Base-by-base conservation (phyloP, 2,113 vertebrate species). In the Cryptomyrus ogoouensis region DNA sequence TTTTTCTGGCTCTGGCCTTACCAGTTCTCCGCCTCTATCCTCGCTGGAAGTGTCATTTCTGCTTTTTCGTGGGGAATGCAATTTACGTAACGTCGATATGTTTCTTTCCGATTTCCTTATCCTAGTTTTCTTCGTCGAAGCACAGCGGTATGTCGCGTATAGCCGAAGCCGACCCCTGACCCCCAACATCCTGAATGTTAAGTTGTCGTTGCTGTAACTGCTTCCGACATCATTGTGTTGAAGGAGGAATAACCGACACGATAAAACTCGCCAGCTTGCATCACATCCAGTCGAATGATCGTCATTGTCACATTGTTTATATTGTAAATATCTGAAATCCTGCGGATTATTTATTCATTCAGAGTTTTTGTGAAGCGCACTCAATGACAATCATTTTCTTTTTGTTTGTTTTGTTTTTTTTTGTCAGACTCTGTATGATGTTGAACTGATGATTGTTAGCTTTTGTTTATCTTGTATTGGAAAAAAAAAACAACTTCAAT, bases 391-490 rank as follows among this genome's bases (percentile, higher is more conserved):
- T 93, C 93, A 93, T 94, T 91, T 92, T 93, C 91, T 93, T 94
- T 91, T 92, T 93, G 91, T 93, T 90, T 90, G 70, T 77, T 77
- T 77, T 91, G 91, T 91, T 91, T 91, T 91, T 91, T 90, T 93
- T 90, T 39, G 88, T 90, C 83, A 88, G 88, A 92, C 90, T 92
- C 91, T 52, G 89, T 91, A 90, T 92, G 92, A 93, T 94, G 90
- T 92, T 93, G 93, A 92, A 90, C 92, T 92, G 91, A 92, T 92
- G 91, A 91, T 91, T 94, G 93, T 92, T 92, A 92, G 85, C 91
- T 92, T 94, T 93, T 93, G 92, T 94, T 94, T 92, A 93, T 93
- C 92, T 93, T 93, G 90, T 94, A 93, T 94, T 90, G 89, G 91
- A 90, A 39, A 91, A 89, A 90, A 85, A 87, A 91, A 80, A 90